phyloP scores from a whole-genome alignment of 2,797 vertebrate species.

The Betta splendens region DNA sequence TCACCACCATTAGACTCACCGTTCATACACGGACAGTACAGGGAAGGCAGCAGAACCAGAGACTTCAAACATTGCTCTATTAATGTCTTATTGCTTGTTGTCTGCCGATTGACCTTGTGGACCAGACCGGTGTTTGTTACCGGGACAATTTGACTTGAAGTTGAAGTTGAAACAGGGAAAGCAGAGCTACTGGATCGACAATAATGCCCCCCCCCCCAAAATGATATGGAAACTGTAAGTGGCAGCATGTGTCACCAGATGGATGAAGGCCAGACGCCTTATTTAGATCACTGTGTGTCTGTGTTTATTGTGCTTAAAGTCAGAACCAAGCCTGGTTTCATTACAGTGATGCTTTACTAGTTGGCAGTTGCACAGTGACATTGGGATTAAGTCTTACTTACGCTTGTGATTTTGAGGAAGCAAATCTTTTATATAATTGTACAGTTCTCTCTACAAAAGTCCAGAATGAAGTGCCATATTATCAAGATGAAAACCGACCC shows the following conservation, averaged over 20 bases:
- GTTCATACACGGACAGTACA: constrained; percentile 26
- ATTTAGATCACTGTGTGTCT: constrained; percentile 21
- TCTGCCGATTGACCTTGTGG: constrained; percentile 35
- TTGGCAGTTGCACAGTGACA: constrained; percentile 47
- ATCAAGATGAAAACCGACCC: neutral
- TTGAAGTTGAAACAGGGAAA: constrained; percentile 21
- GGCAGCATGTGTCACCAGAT: constrained; percentile 25
- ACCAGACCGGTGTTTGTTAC: constrained; percentile 20
- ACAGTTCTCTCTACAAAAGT: constrained; percentile 36
- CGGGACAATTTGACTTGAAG: constrained; percentile 27
- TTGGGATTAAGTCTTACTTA: constrained; percentile 25
- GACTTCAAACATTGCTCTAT: constrained; percentile 27
- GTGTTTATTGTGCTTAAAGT: constrained; percentile 32
- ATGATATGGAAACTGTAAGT: constrained; percentile 28
- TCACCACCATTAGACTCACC: constrained; percentile 89
- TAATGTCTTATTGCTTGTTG: constrained; percentile 53
- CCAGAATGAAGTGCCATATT: constrained; percentile 60
- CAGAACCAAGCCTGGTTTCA: constrained; percentile 24
- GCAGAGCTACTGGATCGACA: constrained; percentile 12
- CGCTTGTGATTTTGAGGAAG: constrained; percentile 20
- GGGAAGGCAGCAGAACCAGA: constrained; percentile 19
- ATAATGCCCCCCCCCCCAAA: no score
- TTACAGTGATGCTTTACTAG: constrained; percentile 30
- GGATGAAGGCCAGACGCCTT: neutral
- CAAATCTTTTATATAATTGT: constrained; percentile 33